Evolutionary conservation across 30 jellyfish, hydroid and myxozoan genomes (phyloP), one percentile per base, ranked within the genome.

Genomic region (Hydractinia echinata): DNA sequence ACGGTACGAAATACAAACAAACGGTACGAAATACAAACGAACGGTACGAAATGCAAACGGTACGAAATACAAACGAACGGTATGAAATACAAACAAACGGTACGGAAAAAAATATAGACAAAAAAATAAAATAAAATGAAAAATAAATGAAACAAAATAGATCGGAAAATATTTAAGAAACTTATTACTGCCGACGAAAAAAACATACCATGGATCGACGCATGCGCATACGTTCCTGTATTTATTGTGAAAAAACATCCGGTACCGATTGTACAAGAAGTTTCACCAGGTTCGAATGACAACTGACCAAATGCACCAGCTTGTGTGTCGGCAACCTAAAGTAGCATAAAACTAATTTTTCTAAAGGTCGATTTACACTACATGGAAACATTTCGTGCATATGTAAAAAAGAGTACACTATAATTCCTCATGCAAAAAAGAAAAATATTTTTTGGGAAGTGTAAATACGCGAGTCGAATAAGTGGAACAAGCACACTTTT

Each of bases 241-340:
- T 91, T 91, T 21, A 93, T 84, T n/a, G 81, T 87, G 21, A 93
- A 78, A 79, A 93, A 93, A 10, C 95, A 83, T 13, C 99, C 99
- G 39, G 99, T 93, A 49, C 99, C 99, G 70, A 87, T 79, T 20
- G 90, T 80, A 77, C 95, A 84, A 39, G 66, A 77, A 52, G 81
- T 79, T 53, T 84, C 94, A 8, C 96, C 99, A 19, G 87, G 89
- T 5, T 70, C 76, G 82, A 87, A 93, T 56, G 96, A 84, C 66
- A 94, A 83, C 66, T 87, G 95, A 4, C 93, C 96, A 81, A 93
- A 93, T 11, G 82, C 85, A 8, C 96, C 88, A 15, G 99, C 96
- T 54, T 88, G 95, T 30, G 86, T 94, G 78, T 93, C 99, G 15
- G 95, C 95, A 50, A 72, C 87, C 89, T 77, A 30, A 10, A 77